Conservation (phyloP, 2,797 vertebrate species). For the Acanthiza pusilla region DNA sequence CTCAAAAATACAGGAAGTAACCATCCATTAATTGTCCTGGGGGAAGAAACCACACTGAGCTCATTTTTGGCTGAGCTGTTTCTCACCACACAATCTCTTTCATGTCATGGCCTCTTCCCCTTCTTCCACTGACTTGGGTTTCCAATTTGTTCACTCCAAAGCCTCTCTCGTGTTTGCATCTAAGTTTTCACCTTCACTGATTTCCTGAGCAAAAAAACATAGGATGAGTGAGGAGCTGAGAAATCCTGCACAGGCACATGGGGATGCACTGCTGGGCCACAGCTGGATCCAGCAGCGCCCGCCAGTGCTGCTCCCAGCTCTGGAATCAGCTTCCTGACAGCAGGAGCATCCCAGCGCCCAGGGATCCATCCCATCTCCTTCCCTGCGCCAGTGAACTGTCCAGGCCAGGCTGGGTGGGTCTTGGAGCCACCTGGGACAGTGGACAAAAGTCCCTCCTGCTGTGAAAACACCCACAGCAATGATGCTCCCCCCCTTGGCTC, state of each 20-base stretch:
- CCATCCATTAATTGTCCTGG: background rate
- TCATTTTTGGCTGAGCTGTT: conserved; percentile 13
- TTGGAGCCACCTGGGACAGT: background rate
- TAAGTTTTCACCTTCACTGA: conserved; percentile 44
- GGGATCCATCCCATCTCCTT: background rate
- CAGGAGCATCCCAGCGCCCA: background rate
- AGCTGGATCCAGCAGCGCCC: background rate
- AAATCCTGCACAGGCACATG: background rate
- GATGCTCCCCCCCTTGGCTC: fast-evolving
- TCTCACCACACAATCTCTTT: background rate
- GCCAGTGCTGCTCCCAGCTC: background rate
- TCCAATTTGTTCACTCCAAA: conserved; percentile 54
- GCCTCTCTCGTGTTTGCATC: conserved; percentile 42
- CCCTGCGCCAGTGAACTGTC: background rate
- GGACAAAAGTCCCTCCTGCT: background rate
- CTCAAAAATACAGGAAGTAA: background rate
- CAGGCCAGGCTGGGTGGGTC: background rate
- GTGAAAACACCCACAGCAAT: background rate
- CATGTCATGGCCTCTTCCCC: background rate
- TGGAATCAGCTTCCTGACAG: fast-evolving
- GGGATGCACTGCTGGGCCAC: fast-evolving
- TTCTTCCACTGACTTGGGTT: conserved; percentile 50
- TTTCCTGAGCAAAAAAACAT: background rate
- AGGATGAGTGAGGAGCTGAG: background rate
- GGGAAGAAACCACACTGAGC: background rate